A percentile compares a stretch with the other conserved stretches of the same genome.
Conservation (phyloP, 1,140 invertebrate species). For the Heliconius himera region DNA sequence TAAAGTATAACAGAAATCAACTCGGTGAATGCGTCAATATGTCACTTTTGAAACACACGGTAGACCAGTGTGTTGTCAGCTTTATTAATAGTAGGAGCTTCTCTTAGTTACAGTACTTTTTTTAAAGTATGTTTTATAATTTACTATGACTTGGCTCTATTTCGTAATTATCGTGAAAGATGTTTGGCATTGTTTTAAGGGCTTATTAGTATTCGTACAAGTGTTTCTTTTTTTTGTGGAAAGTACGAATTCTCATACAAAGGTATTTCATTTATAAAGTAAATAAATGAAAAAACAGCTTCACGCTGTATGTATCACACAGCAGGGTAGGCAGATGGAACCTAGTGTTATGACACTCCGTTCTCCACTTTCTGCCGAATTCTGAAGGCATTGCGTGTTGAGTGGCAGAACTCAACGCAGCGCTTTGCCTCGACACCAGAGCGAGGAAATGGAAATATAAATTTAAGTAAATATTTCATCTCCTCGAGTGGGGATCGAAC, state of each 20-base stretch:
- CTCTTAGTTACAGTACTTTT: background rate
- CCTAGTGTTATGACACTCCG: too few species aligned
- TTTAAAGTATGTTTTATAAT: background rate
- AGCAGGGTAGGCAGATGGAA: too few species aligned
- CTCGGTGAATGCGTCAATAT: background rate
- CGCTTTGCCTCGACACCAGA: too few species aligned
- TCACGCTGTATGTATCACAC: too few species aligned
- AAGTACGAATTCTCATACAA: background rate
- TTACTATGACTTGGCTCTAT: background rate
- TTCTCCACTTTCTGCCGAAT: too few species aligned
- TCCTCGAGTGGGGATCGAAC: too few species aligned
- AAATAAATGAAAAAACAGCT: background rate
- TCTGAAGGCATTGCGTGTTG: too few species aligned
- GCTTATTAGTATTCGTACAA: background rate
- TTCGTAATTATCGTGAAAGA: background rate
- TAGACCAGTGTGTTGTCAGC: constrained; percentile 7
- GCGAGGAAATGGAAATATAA: too few species aligned
- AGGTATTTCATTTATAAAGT: too few species aligned
- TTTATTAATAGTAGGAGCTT: constrained; percentile 12
- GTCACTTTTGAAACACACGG: constrained; percentile 8
- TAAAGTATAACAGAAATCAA: background rate
- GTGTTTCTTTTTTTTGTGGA: background rate
- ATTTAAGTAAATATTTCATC: too few species aligned
- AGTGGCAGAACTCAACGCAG: too few species aligned
- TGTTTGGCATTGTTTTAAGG: background rate